phyloP scores from a whole-genome alignment of 2,888 invertebrate species.

The Microplitis deprimator region DNA sequence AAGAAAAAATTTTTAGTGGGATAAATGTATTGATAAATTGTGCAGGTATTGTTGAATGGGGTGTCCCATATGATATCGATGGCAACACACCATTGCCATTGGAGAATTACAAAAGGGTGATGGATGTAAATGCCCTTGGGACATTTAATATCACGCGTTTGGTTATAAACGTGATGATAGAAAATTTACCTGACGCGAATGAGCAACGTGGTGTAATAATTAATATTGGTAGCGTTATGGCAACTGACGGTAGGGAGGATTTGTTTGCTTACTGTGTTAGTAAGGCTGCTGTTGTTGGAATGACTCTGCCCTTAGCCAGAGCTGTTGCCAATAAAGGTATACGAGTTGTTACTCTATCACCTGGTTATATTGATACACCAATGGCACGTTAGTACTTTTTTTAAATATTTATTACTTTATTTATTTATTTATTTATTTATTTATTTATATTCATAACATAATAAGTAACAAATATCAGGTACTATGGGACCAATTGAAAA shows the following conservation, averaged over 20 bases:
- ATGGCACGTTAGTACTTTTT: conserved; percentile 49
- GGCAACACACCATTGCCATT: conserved; percentile 49
- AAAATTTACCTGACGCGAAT: conserved; percentile 53
- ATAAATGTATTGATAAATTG: conserved; percentile 54
- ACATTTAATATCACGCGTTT: conserved; percentile 55
- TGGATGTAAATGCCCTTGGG: conserved; percentile 55
- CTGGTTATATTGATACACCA: conserved; percentile 73
- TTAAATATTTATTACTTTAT: background rate
- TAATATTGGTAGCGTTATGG: conserved; percentile 52
- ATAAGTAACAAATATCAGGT: background rate
- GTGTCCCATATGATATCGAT: conserved; percentile 52
- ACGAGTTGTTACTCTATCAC: conserved; percentile 82
- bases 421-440: conserved; percentile 11
- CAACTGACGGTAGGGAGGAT: background rate
- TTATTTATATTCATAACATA: background rate
- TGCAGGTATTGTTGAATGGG: conserved; percentile 46
- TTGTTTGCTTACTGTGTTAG: conserved; percentile 51
- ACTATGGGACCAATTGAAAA: conserved; percentile 4
- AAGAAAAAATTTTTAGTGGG: background rate
- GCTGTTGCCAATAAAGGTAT: conserved; percentile 54
- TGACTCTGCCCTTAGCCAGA: conserved; percentile 57
- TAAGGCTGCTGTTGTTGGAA: conserved; percentile 54
- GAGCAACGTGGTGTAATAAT: conserved; percentile 55
- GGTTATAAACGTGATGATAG: conserved; percentile 48
- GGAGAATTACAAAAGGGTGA: conserved; percentile 48